Percentiles rank a stretch among this genome's conserved stretches.
These are phyloP conservation scores for Cataglyphis livida DNA, from an alignment of 2,888 invertebrate genomes.

Conservation along the genomic window DNA sequence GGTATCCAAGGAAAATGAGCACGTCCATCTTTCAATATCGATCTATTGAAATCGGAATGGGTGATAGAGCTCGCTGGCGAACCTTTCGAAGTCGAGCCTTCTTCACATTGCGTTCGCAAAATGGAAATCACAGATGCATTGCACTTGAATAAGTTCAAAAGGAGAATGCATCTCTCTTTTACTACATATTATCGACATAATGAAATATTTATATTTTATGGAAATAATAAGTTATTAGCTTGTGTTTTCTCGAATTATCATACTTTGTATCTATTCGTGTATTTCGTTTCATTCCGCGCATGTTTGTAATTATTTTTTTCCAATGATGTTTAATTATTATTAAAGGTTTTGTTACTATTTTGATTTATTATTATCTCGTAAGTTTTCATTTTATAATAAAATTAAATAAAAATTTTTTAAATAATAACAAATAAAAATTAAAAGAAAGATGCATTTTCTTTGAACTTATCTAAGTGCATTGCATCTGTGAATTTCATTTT, in stretches of 20 bases:
- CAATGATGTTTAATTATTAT: not conserved
- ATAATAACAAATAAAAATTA: not conserved
- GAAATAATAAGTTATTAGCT: conserved; percentile 8
- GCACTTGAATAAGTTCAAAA: not conserved
- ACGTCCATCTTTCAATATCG: conserved; percentile 65
- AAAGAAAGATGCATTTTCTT: not conserved
- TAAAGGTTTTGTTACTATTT: conserved; percentile 16
- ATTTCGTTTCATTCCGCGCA: not conserved
- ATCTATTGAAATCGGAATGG: conserved; percentile 66
- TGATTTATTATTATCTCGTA: conserved; percentile 1
- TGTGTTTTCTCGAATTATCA: not conserved
- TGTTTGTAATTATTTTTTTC: not conserved
- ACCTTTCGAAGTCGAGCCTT: conserved; percentile 71
- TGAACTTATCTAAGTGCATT: not conserved
- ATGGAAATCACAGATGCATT: conserved; percentile 68
- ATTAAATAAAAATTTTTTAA: not conserved
- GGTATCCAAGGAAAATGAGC: conserved; percentile 68
- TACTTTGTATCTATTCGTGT: not conserved
- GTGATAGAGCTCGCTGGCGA: conserved; percentile 67
- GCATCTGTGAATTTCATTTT: conserved; percentile 44
- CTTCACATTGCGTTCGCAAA: conserved; percentile 66
- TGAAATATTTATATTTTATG: not conserved
- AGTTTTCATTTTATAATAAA: conserved; percentile 11
- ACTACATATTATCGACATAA: not conserved
- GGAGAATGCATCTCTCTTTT: not conserved